phyloP scores from a whole-genome alignment of 2,113 vertebrate species.

The Dasypus novemcinctus region DNA sequence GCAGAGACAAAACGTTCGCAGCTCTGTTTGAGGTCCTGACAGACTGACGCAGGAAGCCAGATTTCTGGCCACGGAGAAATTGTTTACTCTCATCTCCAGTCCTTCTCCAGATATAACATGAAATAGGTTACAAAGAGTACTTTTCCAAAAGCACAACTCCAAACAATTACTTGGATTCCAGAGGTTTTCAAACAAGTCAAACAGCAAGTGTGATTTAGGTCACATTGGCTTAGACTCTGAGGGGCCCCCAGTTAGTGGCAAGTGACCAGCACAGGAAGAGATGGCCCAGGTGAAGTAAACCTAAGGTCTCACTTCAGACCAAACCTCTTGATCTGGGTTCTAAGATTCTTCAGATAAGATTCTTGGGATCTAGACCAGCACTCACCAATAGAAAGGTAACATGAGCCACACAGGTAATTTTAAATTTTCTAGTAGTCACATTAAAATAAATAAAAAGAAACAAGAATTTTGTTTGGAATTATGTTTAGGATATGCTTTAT shows the following conservation, averaged over 20 bases:
- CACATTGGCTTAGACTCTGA: not conserved
- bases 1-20: not conserved
- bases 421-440: not conserved
- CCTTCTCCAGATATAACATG: not conserved
- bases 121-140: not conserved
- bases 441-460: not conserved
- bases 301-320: not conserved
- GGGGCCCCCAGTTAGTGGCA: not conserved
- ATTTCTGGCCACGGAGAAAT: not conserved
- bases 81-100: not conserved
- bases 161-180: not conserved
- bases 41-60: not conserved
- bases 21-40: not conserved
- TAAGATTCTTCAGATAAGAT: not conserved
- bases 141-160: not conserved
- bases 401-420: not conserved
- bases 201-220: not conserved
- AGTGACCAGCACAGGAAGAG: too few relatives aligned
- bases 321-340: not conserved
- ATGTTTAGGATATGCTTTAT: not conserved
- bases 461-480: not conserved
- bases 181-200: not conserved
- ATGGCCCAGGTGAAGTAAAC: not conserved
- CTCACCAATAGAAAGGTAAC: not conserved
- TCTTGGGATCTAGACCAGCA: not conserved